Conservation (phyloP, 2,797 vertebrate species). For the Scarus forsteni region DNA sequence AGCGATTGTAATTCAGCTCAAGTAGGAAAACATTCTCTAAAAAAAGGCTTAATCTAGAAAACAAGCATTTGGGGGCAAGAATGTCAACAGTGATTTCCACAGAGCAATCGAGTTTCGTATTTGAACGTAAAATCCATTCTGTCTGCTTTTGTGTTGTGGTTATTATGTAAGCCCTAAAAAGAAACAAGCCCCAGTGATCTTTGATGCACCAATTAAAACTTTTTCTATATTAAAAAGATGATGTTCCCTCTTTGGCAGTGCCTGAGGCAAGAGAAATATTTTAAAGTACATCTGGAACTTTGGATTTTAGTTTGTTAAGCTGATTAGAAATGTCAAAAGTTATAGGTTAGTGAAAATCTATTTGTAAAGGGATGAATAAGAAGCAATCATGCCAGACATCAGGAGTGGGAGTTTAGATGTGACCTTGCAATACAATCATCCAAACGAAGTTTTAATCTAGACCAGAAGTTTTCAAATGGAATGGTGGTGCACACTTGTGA, state of each 20-base stretch:
- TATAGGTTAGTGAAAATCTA: neutral
- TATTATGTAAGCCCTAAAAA: slow-evolving; percentile 33
- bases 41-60: slow-evolving; percentile 43
- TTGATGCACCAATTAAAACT: slow-evolving; percentile 26
- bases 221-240: slow-evolving; percentile 19
- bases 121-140: slow-evolving; percentile 38
- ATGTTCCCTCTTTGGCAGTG: slow-evolving; percentile 26
- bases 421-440: too few species aligned
- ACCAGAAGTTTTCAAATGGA: too few species aligned
- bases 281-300: slow-evolving; percentile 7
- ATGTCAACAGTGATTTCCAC: slow-evolving; percentile 58
- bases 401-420: too few species aligned
- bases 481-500: too few species aligned
- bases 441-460: too few species aligned
- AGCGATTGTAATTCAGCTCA: slow-evolving; percentile 20
- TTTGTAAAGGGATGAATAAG: neutral
- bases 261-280: neutral
- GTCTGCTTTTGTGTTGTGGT: slow-evolving; percentile 21
- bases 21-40: slow-evolving; percentile 37
- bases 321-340: neutral
- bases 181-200: slow-evolving; percentile 24
- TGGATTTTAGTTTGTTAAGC: neutral
- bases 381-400: too few species aligned
- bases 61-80: slow-evolving; percentile 47
- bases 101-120: slow-evolving; percentile 31